phyloP scores from a whole-genome alignment of 2,797 vertebrate species.

The Scyliorhinus canicula region DNA sequence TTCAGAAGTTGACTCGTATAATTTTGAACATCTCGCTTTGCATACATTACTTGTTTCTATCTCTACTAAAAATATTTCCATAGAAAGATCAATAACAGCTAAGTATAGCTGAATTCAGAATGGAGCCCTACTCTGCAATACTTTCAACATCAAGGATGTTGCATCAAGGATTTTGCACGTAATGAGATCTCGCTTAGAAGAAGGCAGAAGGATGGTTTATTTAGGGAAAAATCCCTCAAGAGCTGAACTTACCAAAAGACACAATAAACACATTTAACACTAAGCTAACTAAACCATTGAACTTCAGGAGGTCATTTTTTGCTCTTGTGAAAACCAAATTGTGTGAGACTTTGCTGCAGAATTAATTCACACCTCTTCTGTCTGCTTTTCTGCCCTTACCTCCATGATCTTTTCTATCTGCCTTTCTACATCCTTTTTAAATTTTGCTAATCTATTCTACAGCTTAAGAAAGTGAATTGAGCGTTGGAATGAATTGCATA shows the following conservation, averaged over 20 bases:
- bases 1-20: background rate
- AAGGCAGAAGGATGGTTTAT: background rate
- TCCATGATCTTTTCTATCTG: background rate
- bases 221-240: background rate
- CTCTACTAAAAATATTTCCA: background rate
- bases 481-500: background rate
- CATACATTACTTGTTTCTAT: background rate
- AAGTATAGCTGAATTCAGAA: background rate
- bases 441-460: background rate
- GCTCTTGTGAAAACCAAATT: background rate
- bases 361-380: background rate
- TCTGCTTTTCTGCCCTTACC: background rate
- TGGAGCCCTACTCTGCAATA: slow-evolving; percentile 39
- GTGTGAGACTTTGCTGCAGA: background rate
- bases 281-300: background rate
- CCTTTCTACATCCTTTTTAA: background rate
- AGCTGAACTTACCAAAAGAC: background rate
- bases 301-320: background rate
- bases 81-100: background rate
- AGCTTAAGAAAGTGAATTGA: background rate
- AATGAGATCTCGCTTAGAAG: background rate
- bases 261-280: background rate
- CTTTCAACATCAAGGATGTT: background rate
- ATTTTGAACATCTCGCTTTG: background rate
- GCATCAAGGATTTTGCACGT: background rate